Evolutionary conservation across 2,113 vertebrate species (phyloP), one percentile per base, ranked within the genome.

Genomic region (Syngnathus typhle): DNA sequence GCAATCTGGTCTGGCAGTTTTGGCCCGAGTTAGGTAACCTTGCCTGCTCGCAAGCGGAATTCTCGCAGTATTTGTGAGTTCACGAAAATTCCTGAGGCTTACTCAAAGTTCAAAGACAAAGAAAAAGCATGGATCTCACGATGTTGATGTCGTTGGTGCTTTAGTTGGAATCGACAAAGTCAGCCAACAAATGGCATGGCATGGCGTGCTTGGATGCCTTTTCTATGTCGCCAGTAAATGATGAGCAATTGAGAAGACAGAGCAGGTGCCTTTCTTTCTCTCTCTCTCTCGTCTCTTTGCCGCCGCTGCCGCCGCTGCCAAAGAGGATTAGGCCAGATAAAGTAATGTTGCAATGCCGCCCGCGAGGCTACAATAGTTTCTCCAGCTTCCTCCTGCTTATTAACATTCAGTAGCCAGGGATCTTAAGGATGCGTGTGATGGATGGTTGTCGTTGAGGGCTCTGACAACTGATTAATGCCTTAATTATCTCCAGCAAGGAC

Each of bases 381-480:
- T 83, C 80, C 78, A 67, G 68, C 79, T 74, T 84, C 84, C 80
- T 67, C 67, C 76, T 77, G 75, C 78, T 83, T 82, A 89, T 88
- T 88, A 83, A 85, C 51, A 66, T 89, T 91, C 88, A 78, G 90
- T 84, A 74, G n/a, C 59, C 70, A 23, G 84, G 86, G 81, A 87
- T 84, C 71, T 86, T 68, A 62, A 82, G 87, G 78, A 76, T 86
- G 85, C 72, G 67, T 79, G 73, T 89, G 84, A 85, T 87, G 80
- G 88, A 88, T 89, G 88, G 87, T 91, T 85, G 88, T 92, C 81
- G 82, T 84, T 90, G 83, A 87, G 85, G 82, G 75, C 64, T 89
- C 84, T 89, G 90, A 92, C 91, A 93, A 76, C 75, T 89, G 84
- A 89, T 91, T 90, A 90, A 92, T 92, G 88, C 86, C 83, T 92